A percentile compares a stretch with the other conserved stretches of the same genome.
phyloP scores from a whole-genome alignment of 2,113 vertebrate species.

The Catharus fuscescens region DNA sequence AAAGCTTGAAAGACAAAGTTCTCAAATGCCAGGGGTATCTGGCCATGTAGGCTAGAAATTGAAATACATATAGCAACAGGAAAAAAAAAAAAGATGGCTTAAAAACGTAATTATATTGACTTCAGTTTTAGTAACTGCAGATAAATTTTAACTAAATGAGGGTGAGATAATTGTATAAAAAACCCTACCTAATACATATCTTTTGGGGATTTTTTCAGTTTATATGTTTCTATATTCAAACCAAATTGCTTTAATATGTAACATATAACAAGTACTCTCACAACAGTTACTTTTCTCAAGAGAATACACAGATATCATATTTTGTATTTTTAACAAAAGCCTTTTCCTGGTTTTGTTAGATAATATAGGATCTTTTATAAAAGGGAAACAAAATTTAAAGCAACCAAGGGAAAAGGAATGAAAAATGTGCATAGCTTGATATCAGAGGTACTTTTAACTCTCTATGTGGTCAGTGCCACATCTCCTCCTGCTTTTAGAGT shows the following conservation, averaged over 20 bases:
- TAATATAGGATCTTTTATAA: neutral
- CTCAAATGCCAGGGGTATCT: neutral
- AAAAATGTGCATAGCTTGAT: neutral
- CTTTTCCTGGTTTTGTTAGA: neutral
- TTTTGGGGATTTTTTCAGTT: neutral
- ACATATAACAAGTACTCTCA: neutral
- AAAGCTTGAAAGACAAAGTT: neutral
- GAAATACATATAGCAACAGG: neutral
- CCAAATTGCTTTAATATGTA: neutral
- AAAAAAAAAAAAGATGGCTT: neutral
- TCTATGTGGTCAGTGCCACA: neutral
- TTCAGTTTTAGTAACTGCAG: neutral
- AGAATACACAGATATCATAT: neutral
- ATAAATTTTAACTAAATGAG: neutral
- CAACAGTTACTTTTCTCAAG: neutral
- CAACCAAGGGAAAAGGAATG: neutral
- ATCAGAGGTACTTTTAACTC: neutral
- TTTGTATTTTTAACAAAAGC: slow-evolving; percentile 32
- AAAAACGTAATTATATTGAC: slow-evolving; percentile 2
- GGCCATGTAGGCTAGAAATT: neutral
- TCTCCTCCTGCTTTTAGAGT: neutral
- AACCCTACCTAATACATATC: neutral
- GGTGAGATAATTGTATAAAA: neutral
- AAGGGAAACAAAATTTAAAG: neutral
- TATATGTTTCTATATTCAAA: neutral